A percentile compares a stretch with the other conserved stretches of the same genome.
These are phyloP conservation scores for Phasianus colchicus DNA, from an alignment of 2,113 vertebrate species.

Conservation along the genomic window DNA sequence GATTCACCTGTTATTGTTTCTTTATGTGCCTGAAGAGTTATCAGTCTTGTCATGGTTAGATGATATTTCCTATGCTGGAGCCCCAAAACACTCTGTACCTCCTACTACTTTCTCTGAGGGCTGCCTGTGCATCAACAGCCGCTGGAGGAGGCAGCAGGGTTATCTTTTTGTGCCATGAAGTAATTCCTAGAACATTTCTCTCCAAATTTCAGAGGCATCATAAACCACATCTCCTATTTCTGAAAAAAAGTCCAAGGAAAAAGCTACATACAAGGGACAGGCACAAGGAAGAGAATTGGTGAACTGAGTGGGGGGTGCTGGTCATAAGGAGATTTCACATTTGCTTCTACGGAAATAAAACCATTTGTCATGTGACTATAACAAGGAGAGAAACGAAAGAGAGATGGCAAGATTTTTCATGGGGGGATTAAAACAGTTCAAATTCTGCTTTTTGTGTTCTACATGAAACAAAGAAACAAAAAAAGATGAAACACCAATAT, in stretches of 20 bases:
- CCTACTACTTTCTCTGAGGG: neutral
- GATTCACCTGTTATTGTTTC: neutral
- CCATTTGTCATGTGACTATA: neutral
- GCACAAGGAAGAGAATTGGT: neutral
- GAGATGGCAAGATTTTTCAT: neutral
- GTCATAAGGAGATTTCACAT: neutral
- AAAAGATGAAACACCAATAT: neutral
- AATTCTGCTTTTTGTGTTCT: neutral
- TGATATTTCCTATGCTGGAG: neutral
- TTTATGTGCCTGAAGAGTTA: neutral
- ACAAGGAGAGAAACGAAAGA: neutral
- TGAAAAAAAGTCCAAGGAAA: neutral
- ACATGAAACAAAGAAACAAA: neutral
- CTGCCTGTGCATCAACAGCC: neutral
- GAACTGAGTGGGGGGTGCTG: neutral
- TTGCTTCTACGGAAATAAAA: neutral
- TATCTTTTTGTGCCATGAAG: neutral
- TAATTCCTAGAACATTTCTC: rapidly evolving
- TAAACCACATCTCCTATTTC: neutral
- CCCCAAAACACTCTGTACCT: neutral
- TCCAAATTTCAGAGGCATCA: neutral
- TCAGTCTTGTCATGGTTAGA: neutral
- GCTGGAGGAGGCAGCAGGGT: neutral
- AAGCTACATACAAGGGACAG: neutral
- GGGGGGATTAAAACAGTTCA: neutral